Percentiles rank a stretch among this genome's conserved stretches.
Evolutionary conservation across 1,140 invertebrate species (phyloP).

Genomic region (Drosophila sp.): DNA sequence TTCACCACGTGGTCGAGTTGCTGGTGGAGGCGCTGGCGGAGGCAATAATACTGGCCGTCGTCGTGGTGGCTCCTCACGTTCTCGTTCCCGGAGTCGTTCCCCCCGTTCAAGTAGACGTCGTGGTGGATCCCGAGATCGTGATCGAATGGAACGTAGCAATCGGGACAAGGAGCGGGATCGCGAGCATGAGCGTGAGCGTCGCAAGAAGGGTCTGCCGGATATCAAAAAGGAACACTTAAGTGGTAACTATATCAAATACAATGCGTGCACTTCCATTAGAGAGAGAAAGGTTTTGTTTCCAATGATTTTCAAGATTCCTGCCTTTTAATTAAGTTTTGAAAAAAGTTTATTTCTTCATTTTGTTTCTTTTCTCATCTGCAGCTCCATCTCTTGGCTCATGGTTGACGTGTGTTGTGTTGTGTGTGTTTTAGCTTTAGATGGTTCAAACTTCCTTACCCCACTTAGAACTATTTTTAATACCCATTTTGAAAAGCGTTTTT

Average conservation of each 20-base stretch:
- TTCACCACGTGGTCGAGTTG: conserved; percentile 82
- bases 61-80: conserved; percentile 74
- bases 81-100: conserved; percentile 82
- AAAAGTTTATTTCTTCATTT: conserved; percentile 10
- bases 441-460: conserved; percentile 35
- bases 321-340: conserved; percentile 31
- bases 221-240: conserved; percentile 93
- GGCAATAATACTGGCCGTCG: conserved; percentile 69
- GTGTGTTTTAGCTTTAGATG: conserved; percentile 56
- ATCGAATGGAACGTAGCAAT: conserved; percentile 85
- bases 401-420: conserved; percentile 68
- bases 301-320: background rate
- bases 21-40: conserved; percentile 43
- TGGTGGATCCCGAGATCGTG: conserved; percentile 84
- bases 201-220: conserved; percentile 94
- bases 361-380: conserved; percentile 49
- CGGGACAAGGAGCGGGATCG: conserved; percentile 91
- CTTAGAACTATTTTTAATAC: conserved; percentile 12
- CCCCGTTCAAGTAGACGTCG: conserved; percentile 83
- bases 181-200: conserved; percentile 90
- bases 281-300: conserved; percentile 1
- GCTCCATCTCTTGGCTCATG: conserved; percentile 57
- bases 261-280: conserved; percentile 8
- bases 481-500: conserved; percentile 55
- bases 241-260: conserved; percentile 84